These are phyloP conservation scores for Liparis tanakae DNA, from an alignment of 2,797 vertebrate species.

Conservation along the genomic window DNA sequence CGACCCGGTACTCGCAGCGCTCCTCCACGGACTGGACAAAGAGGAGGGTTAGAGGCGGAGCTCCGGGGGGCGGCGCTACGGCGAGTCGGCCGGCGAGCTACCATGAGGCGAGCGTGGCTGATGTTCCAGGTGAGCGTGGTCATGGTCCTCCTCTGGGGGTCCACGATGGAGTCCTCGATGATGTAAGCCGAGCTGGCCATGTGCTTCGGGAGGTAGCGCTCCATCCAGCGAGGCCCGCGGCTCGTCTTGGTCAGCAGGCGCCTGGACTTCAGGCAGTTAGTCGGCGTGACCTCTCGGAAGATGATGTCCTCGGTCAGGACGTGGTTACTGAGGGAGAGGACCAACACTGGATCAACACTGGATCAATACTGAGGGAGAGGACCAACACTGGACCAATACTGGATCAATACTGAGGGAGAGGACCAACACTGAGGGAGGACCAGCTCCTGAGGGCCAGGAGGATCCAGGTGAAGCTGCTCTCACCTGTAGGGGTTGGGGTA, in stretches of 20 bases:
- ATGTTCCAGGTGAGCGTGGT: conserved; percentile 98
- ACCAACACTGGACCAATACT: background rate
- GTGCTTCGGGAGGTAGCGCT: conserved; percentile 91
- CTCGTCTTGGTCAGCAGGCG: conserved; percentile 97
- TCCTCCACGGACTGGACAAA: conserved; percentile 90
- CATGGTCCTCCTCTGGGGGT: conserved; percentile 92
- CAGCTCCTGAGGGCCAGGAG: conserved; percentile 81
- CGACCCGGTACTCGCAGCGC: conserved; percentile 90
- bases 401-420: conserved; percentile 84
- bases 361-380: conserved; percentile 83
- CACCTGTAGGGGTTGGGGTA: conserved; percentile 98
- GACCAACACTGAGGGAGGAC: background rate
- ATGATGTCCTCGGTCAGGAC: conserved; percentile 96
- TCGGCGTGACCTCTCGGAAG: conserved; percentile 92
- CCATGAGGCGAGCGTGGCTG: conserved; percentile 94
- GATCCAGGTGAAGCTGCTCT: conserved; percentile 5
- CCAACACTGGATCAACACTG: background rate
- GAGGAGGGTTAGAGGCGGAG: background rate
- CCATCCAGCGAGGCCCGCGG: conserved; percentile 93
- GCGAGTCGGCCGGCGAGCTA: conserved; percentile 58
- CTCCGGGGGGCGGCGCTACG: too few relatives aligned
- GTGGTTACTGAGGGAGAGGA: conserved; percentile 86
- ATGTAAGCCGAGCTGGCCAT: conserved; percentile 94
- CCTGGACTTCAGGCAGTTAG: conserved; percentile 94
- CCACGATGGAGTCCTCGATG: conserved; percentile 96